Conservation (phyloP, 2,113 vertebrate species). For the Tetraodon nigroviridis region DNA sequence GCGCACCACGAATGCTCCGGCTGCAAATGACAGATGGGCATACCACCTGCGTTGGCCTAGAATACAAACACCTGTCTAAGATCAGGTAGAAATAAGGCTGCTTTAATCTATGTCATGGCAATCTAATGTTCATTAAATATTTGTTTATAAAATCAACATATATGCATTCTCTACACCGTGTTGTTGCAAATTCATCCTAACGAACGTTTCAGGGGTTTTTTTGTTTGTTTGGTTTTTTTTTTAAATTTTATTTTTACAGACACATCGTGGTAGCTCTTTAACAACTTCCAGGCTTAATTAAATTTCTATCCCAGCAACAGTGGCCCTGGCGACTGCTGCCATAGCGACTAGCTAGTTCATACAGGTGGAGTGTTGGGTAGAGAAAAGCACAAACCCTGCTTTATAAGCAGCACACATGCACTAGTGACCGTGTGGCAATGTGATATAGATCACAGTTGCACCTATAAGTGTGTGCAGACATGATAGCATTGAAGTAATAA, state of each 20-base stretch:
- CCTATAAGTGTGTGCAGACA: slow-evolving; percentile 39
- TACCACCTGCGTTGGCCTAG: slow-evolving; percentile 85
- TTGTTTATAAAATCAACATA: neutral
- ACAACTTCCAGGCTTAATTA: slow-evolving; percentile 65
- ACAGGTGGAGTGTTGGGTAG: slow-evolving; percentile 71
- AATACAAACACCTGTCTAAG: slow-evolving; percentile 88
- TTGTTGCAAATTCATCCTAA: slow-evolving; percentile 35
- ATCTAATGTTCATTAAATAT: too few relatives aligned
- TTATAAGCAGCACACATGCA: slow-evolving; percentile 46
- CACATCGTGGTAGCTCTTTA: slow-evolving; percentile 60
- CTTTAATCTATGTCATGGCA: neutral
- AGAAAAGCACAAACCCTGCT: slow-evolving; percentile 65
- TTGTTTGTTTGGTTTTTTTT: slow-evolving; percentile 45
- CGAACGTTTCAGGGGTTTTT: slow-evolving; percentile 20
- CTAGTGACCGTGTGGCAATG: slow-evolving; percentile 35
- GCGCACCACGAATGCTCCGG: slow-evolving; percentile 90
- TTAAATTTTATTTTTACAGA: slow-evolving; percentile 50
- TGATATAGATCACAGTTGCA: slow-evolving; percentile 2
- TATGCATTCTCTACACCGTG: slow-evolving; percentile 9
- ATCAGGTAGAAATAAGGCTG: slow-evolving; percentile 78
- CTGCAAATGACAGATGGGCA: slow-evolving; percentile 98
- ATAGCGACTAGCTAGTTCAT: slow-evolving; percentile 69
- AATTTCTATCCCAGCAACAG: slow-evolving; percentile 59
- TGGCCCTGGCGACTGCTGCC: slow-evolving; percentile 70
- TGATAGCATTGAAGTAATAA: too few relatives aligned